Evolutionary conservation across 1,140 invertebrate genomes (phyloP).

Genomic region (Chymomyza costata): DNA sequence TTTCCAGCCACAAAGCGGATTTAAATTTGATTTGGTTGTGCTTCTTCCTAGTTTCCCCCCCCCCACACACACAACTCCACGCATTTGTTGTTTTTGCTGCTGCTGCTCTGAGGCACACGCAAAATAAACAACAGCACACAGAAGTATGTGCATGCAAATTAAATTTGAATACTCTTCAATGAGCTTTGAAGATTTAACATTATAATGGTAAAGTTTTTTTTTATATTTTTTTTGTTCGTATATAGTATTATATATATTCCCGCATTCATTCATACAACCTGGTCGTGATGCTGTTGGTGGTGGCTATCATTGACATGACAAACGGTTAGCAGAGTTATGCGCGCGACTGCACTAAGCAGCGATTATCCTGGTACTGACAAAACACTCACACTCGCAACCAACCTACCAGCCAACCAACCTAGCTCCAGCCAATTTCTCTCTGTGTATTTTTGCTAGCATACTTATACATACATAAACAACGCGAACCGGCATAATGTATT

Average conservation of each 20-base stretch:
- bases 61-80: no score
- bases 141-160: slow-evolving; percentile 61
- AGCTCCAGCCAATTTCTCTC: no score
- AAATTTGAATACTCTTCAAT: slow-evolving; percentile 58
- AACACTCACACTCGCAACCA: no score
- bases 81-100: no score
- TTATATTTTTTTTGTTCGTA: neutral
- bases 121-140: slow-evolving; percentile 1
- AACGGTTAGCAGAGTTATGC: slow-evolving; percentile 44
- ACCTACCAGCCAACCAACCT: no score
- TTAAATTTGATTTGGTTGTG: slow-evolving; percentile 3
- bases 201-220: neutral
- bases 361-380: slow-evolving; percentile 61
- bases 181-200: slow-evolving; percentile 12
- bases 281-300: no score
- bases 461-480: no score
- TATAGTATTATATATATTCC: no score
- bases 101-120: neutral
- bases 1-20: slow-evolving; percentile 1
- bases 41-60: neutral
- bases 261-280: no score
- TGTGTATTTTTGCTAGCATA: no score
- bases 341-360: slow-evolving; percentile 66
- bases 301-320: slow-evolving; percentile 24
- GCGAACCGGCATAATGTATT: no score